These are phyloP conservation scores for Bos indicus DNA, from an alignment of 2,113 vertebrate species.

Conservation along the genomic window DNA sequence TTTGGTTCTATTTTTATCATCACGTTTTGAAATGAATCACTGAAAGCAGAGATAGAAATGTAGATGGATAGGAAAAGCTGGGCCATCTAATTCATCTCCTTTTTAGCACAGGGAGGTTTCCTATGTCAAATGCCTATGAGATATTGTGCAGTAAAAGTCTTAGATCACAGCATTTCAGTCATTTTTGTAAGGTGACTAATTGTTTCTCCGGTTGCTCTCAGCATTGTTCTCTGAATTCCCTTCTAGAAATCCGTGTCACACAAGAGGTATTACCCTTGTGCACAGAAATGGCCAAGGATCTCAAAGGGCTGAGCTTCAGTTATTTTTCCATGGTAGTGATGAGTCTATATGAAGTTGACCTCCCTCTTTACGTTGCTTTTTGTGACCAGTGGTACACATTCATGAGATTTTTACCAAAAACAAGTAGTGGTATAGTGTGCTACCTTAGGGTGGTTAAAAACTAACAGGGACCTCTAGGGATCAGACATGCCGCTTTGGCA, in stretches of 20 bases:
- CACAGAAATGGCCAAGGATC: background rate
- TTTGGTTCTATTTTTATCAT: constrained; percentile 42
- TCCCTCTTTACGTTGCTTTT: background rate
- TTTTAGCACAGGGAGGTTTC: background rate
- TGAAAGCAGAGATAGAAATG: constrained; percentile 28
- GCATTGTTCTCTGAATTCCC: constrained; percentile 13
- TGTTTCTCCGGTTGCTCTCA: constrained; percentile 19
- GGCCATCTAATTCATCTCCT: constrained; percentile 36
- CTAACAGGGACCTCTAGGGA: background rate
- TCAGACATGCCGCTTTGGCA: background rate
- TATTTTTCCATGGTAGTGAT: background rate
- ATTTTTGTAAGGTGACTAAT: constrained; percentile 40
- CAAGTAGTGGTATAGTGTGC: background rate
- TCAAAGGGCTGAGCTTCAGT: background rate
- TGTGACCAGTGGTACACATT: background rate
- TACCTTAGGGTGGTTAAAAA: background rate
- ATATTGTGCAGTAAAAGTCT: constrained; percentile 41
- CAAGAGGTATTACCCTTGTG: background rate
- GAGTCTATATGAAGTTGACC: background rate
- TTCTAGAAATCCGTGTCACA: background rate
- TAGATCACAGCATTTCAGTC: constrained; percentile 37
- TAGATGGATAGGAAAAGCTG: background rate
- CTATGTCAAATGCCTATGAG: constrained; percentile 4
- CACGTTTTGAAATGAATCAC: constrained; percentile 30
- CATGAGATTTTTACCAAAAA: constrained; percentile 2